These are phyloP conservation scores for Dromococcyx pavoninus DNA, from an alignment of 2,797 vertebrate genomes.

Conservation along the genomic window DNA sequence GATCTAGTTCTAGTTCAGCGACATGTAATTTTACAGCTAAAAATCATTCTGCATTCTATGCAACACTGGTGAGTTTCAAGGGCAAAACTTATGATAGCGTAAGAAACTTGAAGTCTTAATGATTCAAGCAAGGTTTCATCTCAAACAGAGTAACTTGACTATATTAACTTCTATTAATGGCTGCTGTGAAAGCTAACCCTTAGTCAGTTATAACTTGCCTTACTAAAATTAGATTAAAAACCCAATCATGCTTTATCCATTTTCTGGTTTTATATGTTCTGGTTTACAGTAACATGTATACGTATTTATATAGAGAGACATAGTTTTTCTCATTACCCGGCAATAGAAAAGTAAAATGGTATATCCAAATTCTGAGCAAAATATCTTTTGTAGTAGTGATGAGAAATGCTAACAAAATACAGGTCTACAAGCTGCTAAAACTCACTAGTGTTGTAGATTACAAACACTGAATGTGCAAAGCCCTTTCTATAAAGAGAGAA, in stretches of 20 bases:
- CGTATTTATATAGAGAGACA: neutral
- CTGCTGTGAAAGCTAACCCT: neutral
- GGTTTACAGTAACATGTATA: neutral
- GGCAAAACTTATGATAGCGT: neutral
- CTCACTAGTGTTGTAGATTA: neutral
- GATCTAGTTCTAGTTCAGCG: neutral
- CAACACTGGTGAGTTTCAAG: neutral
- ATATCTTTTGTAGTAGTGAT: neutral
- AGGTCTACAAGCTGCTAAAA: neutral
- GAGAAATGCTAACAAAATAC: neutral
- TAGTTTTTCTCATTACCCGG: neutral
- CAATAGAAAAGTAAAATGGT: neutral
- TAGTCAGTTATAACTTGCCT: neutral
- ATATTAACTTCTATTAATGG: neutral
- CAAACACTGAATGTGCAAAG: neutral
- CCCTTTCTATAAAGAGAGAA: neutral
- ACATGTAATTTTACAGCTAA: neutral
- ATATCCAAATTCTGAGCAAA: neutral
- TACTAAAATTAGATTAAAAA: neutral
- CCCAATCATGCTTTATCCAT: neutral
- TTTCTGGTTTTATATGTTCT: neutral
- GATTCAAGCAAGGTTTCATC: neutral
- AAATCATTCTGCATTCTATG: neutral
- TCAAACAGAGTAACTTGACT: neutral
- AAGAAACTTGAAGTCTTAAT: neutral